Percentiles rank a stretch among this genome's conserved stretches.
Evolutionary conservation across 2,797 vertebrate species (phyloP).

Genomic region (Mormyrops boulengeri): DNA sequence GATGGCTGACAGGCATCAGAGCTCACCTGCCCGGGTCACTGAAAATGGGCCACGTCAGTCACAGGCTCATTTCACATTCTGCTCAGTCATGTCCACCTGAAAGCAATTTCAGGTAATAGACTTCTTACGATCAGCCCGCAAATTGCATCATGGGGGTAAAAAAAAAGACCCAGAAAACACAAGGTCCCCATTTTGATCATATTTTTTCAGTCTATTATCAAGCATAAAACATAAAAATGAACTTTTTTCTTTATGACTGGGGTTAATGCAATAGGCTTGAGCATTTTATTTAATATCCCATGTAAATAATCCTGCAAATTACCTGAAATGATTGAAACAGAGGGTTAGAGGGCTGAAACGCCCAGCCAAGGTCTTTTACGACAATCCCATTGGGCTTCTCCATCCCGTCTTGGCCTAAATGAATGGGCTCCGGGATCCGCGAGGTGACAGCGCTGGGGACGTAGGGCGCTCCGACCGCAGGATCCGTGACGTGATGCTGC

Average conservation of each 20-base stretch:
- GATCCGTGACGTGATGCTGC: no score
- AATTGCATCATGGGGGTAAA: constrained; percentile 48
- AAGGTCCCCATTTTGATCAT: not conserved
- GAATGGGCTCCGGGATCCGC: not conserved
- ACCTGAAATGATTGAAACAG: not conserved
- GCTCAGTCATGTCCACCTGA: constrained; percentile 52
- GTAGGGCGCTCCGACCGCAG: no score
- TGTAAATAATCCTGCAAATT: not conserved
- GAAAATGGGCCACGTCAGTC: constrained; percentile 47
- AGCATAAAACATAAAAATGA: not conserved
- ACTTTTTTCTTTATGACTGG: not conserved
- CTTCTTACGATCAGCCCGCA: constrained; percentile 55
- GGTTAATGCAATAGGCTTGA: not conserved
- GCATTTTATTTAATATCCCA: not conserved
- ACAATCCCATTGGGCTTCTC: not conserved
- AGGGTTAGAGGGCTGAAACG: not conserved
- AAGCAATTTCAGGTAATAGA: constrained; percentile 68
- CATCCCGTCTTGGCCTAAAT: not conserved
- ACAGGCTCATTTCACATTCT: constrained; percentile 57
- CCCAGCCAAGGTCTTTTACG: not conserved
- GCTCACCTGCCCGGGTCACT: constrained; percentile 10
- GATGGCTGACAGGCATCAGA: constrained; percentile 50
- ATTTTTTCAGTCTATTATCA: not conserved
- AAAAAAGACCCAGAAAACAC: constrained; percentile 35
- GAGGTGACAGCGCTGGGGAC: no score